Evolutionary conservation across 2,888 invertebrate species (phyloP).

Genomic region (Drosophila robusta): DNA sequence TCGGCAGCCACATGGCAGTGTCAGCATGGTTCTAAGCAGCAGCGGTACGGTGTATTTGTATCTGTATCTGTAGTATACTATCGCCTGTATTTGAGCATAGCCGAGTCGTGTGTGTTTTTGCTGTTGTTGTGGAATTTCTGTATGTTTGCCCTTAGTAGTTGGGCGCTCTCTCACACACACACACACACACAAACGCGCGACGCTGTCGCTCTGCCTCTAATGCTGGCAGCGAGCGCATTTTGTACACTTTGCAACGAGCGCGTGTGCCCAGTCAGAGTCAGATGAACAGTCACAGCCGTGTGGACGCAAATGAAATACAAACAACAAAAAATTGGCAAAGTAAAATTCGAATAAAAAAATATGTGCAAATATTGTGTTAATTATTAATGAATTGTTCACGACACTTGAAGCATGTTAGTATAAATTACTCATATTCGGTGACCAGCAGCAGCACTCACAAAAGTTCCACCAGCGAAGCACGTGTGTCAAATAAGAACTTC

Average conservation of each 20-base stretch:
- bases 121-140: slow-evolving; percentile 15
- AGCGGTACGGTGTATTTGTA: slow-evolving; percentile 19
- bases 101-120: slow-evolving; percentile 3
- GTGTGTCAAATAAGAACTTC: slow-evolving; percentile 45
- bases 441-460: background rate
- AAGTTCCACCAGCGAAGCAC: slow-evolving; percentile 45
- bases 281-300: slow-evolving; percentile 62
- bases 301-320: slow-evolving; percentile 51
- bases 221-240: slow-evolving; percentile 51
- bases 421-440: slow-evolving; percentile 6
- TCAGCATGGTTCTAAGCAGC: slow-evolving; percentile 37
- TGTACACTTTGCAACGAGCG: slow-evolving; percentile 63
- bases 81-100: slow-evolving; percentile 14
- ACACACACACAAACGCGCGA: slow-evolving; percentile 9
- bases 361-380: slow-evolving; percentile 28
- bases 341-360: slow-evolving; percentile 25
- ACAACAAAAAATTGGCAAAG: slow-evolving; percentile 33
- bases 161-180: slow-evolving; percentile 32
- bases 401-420: slow-evolving; percentile 25
- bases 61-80: slow-evolving; percentile 34
- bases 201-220: slow-evolving; percentile 25
- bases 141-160: slow-evolving; percentile 55
- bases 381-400: slow-evolving; percentile 40
- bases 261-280: slow-evolving; percentile 66
- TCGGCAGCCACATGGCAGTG: slow-evolving; percentile 43